These are phyloP conservation scores for Paradisaea rubra DNA, from an alignment of 2,113 vertebrate species.

Conservation along the genomic window DNA sequence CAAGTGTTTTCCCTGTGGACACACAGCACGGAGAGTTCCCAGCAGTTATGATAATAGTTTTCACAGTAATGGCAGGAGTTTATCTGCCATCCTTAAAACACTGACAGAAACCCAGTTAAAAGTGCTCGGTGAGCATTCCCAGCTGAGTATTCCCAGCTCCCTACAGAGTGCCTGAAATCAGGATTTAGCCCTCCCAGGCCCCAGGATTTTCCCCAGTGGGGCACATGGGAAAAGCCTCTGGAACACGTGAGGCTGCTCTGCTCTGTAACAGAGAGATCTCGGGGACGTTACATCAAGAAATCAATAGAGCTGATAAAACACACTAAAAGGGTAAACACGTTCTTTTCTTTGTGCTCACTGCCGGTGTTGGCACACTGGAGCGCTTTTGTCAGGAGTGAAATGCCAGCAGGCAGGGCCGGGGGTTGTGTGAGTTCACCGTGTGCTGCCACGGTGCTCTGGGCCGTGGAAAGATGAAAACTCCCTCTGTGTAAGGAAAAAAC, in stretches of 20 bases:
- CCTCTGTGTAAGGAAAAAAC: neutral
- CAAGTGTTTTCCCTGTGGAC: too few relatives aligned
- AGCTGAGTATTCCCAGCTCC: neutral
- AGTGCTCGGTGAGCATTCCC: neutral
- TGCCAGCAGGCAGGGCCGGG: neutral
- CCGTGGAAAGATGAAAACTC: neutral
- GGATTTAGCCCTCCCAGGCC: too few relatives aligned
- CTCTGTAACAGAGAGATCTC: neutral
- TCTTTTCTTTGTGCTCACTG: neutral
- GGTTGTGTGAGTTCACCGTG: neutral
- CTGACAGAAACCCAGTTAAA: neutral
- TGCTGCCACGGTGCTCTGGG: neutral
- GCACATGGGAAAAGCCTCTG: neutral
- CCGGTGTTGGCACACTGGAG: neutral
- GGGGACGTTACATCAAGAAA: neutral
- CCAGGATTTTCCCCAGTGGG: neutral
- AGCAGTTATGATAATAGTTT: accelerated
- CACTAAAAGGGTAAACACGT: neutral
- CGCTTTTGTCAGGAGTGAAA: neutral
- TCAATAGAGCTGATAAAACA: neutral
- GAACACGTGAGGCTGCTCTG: neutral
- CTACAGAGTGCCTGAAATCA: accelerated
- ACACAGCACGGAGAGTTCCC: neutral
- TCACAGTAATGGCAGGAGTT: neutral
- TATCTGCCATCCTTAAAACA: neutral